Conservation (phyloP, 2,113 vertebrate species). For the Muntiacus muntjak region DNA sequence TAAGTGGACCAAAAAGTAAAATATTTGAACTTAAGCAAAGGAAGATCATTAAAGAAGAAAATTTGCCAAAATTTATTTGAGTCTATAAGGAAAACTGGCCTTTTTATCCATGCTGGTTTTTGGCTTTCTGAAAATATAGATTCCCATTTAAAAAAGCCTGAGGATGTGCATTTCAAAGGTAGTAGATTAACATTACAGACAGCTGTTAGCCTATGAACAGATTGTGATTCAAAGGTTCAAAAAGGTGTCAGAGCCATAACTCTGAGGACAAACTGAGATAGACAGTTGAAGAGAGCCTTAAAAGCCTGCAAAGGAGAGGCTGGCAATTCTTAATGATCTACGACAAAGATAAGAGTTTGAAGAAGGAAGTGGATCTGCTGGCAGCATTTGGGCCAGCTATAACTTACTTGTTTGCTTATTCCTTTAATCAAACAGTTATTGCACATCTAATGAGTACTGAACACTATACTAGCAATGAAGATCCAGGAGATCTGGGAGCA, state of each 20-base stretch:
- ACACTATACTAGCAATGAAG: not conserved
- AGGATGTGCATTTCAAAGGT: not conserved
- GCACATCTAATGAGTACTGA: not conserved
- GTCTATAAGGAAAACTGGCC: not conserved
- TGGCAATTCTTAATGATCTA: not conserved
- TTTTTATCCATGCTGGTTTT: not conserved
- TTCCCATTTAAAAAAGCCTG: not conserved
- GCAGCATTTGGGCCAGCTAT: not conserved
- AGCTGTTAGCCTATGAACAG: not conserved
- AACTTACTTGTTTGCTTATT: not conserved
- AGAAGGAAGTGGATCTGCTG: not conserved
- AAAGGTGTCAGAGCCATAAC: not conserved
- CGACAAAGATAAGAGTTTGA: not conserved
- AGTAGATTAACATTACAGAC: not conserved
- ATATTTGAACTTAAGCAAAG: slow-evolving; percentile 38
- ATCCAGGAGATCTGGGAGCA: not conserved
- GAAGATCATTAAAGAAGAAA: slow-evolving; percentile 1
- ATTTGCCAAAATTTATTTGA: not conserved
- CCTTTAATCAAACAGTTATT: not conserved
- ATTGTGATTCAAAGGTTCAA: not conserved
- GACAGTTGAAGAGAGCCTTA: not conserved
- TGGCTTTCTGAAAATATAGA: not conserved
- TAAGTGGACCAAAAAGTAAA: slow-evolving; percentile 31
- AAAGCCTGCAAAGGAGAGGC: not conserved
- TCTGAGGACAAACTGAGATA: not conserved